Evolutionary conservation across 2,113 vertebrate genomes (phyloP).

Genomic region (Prinia subflava): DNA sequence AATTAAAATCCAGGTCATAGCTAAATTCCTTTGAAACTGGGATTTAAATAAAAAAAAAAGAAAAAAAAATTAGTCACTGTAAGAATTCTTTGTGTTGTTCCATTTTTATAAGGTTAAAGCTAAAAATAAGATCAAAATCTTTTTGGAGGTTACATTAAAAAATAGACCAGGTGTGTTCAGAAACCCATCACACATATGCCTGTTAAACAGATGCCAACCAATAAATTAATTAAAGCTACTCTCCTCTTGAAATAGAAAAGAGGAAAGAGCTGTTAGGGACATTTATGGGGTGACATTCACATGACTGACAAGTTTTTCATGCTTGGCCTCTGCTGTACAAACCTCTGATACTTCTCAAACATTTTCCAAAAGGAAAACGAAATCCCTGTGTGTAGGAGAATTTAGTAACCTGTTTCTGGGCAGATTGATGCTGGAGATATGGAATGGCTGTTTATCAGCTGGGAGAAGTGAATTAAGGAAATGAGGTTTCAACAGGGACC

Average conservation of each 20-base stretch:
- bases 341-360: not conserved
- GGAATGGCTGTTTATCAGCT: not conserved
- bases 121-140: conserved; percentile 41
- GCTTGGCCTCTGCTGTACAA: conserved; percentile 19
- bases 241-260: conserved; percentile 25
- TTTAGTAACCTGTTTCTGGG: not conserved
- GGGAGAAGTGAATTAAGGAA: not conserved
- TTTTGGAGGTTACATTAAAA: conserved; percentile 1
- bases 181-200: not conserved
- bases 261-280: conserved; percentile 34
- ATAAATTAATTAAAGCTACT: conserved; percentile 58
- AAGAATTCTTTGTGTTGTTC: conserved; percentile 53
- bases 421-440: not conserved
- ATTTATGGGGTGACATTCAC: conserved; percentile 35
- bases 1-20: conserved; percentile 51
- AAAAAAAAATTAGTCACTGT: not conserved
- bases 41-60: not conserved
- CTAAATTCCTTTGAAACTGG: conserved; percentile 50
- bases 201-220: conserved; percentile 43
- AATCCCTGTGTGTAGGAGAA: not conserved
- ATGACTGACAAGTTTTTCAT: conserved; percentile 67
- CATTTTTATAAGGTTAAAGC: conserved; percentile 64
- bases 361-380: not conserved
- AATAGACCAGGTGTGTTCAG: conserved; percentile 19
- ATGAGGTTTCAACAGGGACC: not conserved